A percentile compares a stretch with the other conserved stretches of the same genome.
These are phyloP conservation scores for Camponotus pennsylvanicus DNA, from an alignment of 1,140 invertebrate species.

Conservation along the genomic window DNA sequence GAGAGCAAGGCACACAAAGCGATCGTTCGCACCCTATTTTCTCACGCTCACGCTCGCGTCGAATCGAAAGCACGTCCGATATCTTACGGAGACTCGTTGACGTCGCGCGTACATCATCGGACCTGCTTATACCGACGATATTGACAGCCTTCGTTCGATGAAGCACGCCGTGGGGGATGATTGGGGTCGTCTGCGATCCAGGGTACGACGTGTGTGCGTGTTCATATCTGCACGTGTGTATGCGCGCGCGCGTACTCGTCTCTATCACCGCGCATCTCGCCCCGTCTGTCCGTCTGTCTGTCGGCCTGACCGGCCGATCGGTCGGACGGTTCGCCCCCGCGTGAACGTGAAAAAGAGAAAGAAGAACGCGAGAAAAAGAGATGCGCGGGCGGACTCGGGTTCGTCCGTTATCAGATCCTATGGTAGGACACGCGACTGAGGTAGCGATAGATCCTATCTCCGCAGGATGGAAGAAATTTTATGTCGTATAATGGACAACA, in stretches of 20 bases:
- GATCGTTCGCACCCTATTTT: constrained; percentile 77
- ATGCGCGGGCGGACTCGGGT: constrained; percentile 74
- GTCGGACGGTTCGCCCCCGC: constrained; percentile 62
- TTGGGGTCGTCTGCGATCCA: constrained; percentile 79
- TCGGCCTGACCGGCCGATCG: constrained; percentile 57
- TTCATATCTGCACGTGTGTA: constrained; percentile 18
- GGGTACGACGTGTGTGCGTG: constrained; percentile 51
- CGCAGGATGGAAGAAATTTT: constrained; percentile 84
- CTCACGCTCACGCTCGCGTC: constrained; percentile 75
- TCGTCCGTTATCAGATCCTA: constrained; percentile 83
- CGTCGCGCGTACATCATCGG: constrained; percentile 75
- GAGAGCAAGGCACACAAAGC: constrained; percentile 70
- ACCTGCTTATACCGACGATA: constrained; percentile 76
- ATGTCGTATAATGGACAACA: constrained; percentile 84
- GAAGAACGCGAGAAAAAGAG: constrained; percentile 59
- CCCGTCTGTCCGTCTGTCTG: constrained; percentile 66
- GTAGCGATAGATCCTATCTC: constrained; percentile 82
- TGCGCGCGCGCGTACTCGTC: constrained; percentile 41
- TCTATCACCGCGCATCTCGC: constrained; percentile 65
- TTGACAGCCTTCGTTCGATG: constrained; percentile 79
- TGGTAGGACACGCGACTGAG: constrained; percentile 84
- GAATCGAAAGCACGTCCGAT: constrained; percentile 75
- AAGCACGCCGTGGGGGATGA: constrained; percentile 76
- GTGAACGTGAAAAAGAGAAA: constrained; percentile 51
- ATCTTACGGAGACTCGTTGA: constrained; percentile 76